Evolutionary conservation across 1,140 invertebrate species (phyloP).

Genomic region (Manduca sexta): DNA sequence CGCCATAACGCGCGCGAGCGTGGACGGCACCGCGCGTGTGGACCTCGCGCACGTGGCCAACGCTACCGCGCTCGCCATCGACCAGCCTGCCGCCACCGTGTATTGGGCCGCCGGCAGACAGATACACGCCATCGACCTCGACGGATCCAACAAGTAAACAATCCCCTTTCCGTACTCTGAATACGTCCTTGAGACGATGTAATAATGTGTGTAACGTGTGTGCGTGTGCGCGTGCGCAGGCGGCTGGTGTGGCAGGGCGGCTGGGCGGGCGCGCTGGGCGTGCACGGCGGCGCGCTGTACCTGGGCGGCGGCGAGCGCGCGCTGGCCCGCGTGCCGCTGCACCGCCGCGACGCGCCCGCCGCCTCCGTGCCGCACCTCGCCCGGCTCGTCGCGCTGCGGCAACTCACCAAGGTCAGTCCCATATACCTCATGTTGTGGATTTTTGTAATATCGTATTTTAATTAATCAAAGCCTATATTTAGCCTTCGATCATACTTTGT

Average conservation of each 20-base stretch:
- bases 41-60: slow-evolving; percentile 82
- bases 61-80: slow-evolving; percentile 87
- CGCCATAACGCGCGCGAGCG: slow-evolving; percentile 84
- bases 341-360: slow-evolving; percentile 66
- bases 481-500: too few species aligned
- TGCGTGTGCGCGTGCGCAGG: too few species aligned
- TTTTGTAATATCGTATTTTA: too few species aligned
- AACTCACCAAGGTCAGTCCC: slow-evolving; percentile 64
- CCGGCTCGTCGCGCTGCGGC: slow-evolving; percentile 77
- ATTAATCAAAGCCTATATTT: too few species aligned
- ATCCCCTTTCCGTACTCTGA: too few species aligned
- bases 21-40: slow-evolving; percentile 86
- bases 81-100: slow-evolving; percentile 83
- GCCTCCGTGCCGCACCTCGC: slow-evolving; percentile 66
- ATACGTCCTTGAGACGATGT: too few species aligned
- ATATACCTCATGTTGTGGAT: background rate
- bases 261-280: slow-evolving; percentile 76
- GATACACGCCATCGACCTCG: slow-evolving; percentile 84
- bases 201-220: too few species aligned
- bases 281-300: slow-evolving; percentile 83
- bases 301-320: slow-evolving; percentile 85
- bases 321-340: slow-evolving; percentile 71
- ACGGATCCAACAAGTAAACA: slow-evolving; percentile 77
- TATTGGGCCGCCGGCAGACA: slow-evolving; percentile 88
- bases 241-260: slow-evolving; percentile 68